Conservation (phyloP, 35 echinoderm and acorn worm species). For the Apostichopus californicus region DNA sequence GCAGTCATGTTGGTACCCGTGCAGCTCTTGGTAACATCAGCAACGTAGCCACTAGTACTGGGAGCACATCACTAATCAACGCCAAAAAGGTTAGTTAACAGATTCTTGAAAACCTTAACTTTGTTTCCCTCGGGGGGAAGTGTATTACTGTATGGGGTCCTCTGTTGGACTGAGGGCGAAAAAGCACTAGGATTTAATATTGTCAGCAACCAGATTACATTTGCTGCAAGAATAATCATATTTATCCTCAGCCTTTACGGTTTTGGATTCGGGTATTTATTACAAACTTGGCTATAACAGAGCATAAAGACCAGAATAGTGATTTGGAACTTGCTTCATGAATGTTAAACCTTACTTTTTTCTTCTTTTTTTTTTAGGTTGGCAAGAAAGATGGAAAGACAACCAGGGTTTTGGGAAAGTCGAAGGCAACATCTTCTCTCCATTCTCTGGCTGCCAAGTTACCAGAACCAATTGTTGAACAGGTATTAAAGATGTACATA, state of each 20-base stretch:
- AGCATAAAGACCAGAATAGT: neutral
- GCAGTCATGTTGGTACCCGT: slow-evolving; percentile 27
- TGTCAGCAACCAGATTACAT: no score
- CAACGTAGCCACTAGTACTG: slow-evolving; percentile 56
- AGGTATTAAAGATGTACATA: neutral
- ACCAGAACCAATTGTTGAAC: slow-evolving; percentile 31
- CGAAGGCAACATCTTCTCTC: slow-evolving; percentile 79
- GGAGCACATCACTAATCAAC: neutral
- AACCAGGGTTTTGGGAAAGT: slow-evolving; percentile 66
- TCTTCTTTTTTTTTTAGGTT: slow-evolving; percentile 43
- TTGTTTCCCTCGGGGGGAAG: no score
- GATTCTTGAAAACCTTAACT: no score
- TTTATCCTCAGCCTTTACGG: neutral
- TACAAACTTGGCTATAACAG: neutral
- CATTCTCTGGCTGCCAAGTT: slow-evolving; percentile 42
- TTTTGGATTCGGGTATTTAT: neutral
- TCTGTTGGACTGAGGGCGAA: no score
- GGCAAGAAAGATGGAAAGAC: slow-evolving; percentile 71
- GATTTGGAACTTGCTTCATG: no score
- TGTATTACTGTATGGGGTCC: no score
- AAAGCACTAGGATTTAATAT: no score
- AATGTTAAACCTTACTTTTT: neutral
- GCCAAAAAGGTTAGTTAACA: slow-evolving; percentile 67
- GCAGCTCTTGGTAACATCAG: slow-evolving; percentile 86
- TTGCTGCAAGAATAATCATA: no score